Conservation (phyloP, 2,113 vertebrate genomes). For the Nothocercus nigrocapillus region DNA sequence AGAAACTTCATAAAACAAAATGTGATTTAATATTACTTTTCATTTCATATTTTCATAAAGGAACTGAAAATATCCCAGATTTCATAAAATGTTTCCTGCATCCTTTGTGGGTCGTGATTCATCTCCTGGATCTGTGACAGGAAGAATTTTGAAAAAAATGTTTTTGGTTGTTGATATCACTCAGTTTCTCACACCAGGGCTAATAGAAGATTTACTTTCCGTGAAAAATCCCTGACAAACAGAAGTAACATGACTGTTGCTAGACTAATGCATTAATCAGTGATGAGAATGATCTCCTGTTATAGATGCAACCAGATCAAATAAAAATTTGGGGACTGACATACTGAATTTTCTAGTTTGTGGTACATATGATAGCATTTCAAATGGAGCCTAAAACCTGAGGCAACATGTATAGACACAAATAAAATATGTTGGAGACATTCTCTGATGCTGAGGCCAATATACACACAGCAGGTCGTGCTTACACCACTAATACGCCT, state of each 20-base stretch:
- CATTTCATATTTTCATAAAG: background rate
- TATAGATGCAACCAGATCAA: background rate
- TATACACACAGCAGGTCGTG: background rate
- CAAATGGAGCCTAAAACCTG: background rate
- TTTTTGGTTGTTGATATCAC: background rate
- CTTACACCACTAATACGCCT: background rate
- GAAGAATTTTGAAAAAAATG: background rate
- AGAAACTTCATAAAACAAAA: background rate
- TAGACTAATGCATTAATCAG: background rate
- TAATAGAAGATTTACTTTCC: fast-evolving
- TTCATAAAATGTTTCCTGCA: conserved; percentile 17
- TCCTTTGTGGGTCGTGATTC: background rate
- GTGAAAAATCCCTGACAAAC: background rate
- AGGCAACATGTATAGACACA: background rate
- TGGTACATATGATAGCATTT: fast-evolving
- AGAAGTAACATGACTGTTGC: background rate
- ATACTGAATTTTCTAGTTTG: background rate
- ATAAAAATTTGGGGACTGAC: background rate
- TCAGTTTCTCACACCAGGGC: background rate
- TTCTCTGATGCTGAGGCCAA: background rate
- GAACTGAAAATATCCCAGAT: conserved; percentile 9
- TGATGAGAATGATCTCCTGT: background rate
- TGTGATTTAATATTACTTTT: background rate
- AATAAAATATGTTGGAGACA: background rate
- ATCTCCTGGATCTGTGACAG: background rate